Conservation (phyloP, 2,797 vertebrate species). For the Tokudaia muenninki region DNA sequence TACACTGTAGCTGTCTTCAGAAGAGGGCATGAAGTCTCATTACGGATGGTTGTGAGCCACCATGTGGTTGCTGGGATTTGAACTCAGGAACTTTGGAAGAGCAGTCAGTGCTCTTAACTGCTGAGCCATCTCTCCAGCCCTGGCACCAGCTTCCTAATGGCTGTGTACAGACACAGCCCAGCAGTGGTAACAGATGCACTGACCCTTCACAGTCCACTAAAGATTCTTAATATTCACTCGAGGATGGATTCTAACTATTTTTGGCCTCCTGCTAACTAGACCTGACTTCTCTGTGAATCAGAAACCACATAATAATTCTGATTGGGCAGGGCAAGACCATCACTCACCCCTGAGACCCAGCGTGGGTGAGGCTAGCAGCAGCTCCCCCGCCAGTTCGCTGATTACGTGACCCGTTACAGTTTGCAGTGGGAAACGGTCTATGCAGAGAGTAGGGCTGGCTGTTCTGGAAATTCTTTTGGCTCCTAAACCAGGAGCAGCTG, state of each 20-base stretch:
- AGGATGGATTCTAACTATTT: conserved; percentile 78
- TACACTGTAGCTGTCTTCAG: too few relatives aligned
- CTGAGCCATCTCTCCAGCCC: too few relatives aligned
- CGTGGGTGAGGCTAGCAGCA: fast-evolving
- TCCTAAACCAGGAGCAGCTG: not conserved
- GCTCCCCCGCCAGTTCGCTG: fast-evolving
- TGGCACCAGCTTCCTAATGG: conserved; percentile 62
- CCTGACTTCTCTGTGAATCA: conserved; percentile 58
- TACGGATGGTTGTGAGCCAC: too few relatives aligned
- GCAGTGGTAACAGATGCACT: conserved; percentile 72
- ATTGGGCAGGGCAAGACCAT: not conserved
- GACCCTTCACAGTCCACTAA: conserved; percentile 53
- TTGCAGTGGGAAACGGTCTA: not conserved
- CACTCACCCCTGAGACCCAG: not conserved
- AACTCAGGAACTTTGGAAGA: too few relatives aligned
- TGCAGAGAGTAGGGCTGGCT: not conserved
- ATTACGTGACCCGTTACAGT: fast-evolving
- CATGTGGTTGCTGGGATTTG: too few relatives aligned
- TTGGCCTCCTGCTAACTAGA: conserved; percentile 63
- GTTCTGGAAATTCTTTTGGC: not conserved
- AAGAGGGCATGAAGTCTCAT: too few relatives aligned
- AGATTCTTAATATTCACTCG: conserved; percentile 70
- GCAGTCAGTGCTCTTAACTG: too few relatives aligned
- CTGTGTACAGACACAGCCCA: conserved; percentile 38
- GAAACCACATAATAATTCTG: conserved; percentile 14